phyloP scores from a whole-genome alignment of 1,140 invertebrate genomes.

The Lerema accius region DNA sequence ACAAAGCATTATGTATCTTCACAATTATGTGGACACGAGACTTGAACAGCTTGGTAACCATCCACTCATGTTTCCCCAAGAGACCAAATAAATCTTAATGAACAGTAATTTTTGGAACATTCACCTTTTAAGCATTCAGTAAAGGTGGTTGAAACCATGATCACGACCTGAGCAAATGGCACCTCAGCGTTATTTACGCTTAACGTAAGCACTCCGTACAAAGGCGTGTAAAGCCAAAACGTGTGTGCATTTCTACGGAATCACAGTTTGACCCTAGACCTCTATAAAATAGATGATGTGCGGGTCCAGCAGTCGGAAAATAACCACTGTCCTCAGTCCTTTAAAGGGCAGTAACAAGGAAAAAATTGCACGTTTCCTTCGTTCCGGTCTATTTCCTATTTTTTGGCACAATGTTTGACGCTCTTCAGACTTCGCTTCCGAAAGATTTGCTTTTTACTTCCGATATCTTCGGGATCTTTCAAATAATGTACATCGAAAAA shows the following conservation, averaged over 20 bases:
- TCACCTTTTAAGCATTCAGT: not conserved
- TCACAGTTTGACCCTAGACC: not conserved
- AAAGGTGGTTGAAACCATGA: not conserved
- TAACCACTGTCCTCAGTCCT: constrained; percentile 10
- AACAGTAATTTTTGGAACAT: too few relatives aligned
- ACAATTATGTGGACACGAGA: too few relatives aligned
- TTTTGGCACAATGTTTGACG: constrained; percentile 3
- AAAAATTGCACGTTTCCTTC: constrained; percentile 16
- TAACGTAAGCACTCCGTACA: not conserved
- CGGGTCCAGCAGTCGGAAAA: not conserved
- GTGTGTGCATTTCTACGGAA: not conserved
- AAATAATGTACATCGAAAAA: not conserved
- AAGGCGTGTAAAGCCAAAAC: not conserved
- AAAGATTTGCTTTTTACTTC: constrained; percentile 3
- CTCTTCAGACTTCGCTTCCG: constrained; percentile 1
- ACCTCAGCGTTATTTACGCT: not conserved
- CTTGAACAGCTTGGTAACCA: too few relatives aligned
- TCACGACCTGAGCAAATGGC: not conserved
- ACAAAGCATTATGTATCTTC: too few relatives aligned
- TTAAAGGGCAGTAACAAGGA: constrained; percentile 4
- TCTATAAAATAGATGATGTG: not conserved
- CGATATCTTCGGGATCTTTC: not conserved
- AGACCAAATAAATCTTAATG: too few relatives aligned
- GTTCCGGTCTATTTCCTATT: constrained; percentile 18
- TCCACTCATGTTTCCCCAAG: too few relatives aligned